Conservation (phyloP, 1,140 invertebrate genomes). For the Leptinotarsa defecta region DNA sequence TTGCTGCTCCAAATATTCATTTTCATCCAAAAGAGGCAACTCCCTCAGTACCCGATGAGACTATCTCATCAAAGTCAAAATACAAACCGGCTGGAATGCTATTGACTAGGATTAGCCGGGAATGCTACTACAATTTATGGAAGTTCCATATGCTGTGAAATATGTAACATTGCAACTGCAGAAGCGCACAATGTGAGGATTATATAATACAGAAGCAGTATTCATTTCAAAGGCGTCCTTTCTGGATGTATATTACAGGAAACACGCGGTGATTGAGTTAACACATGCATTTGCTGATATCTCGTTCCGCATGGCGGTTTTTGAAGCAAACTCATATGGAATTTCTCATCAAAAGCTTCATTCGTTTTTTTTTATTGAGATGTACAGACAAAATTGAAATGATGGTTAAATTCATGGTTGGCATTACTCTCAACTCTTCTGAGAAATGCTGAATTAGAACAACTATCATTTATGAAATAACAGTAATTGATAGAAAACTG, state of each 20-base stretch:
- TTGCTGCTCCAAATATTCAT: too few species aligned
- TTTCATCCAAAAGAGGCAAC: too few species aligned
- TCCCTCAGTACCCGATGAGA: too few species aligned
- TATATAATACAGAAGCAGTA: neutral
- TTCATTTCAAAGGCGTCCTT: neutral
- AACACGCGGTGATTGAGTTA: slow-evolving; percentile 7
- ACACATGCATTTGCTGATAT: neutral
- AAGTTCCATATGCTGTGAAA: neutral
- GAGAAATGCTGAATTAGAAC: too few species aligned
- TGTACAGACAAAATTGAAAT: neutral
- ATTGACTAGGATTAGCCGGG: too few species aligned
- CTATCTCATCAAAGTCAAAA: too few species aligned
- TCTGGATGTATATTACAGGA: slow-evolving; percentile 4
- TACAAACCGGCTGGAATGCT: too few species aligned
- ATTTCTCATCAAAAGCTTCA: too few species aligned
- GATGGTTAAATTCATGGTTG: too few species aligned
- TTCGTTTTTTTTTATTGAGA: neutral
- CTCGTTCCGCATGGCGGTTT: neutral
- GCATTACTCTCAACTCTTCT: too few species aligned
- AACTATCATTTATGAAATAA: too few species aligned
- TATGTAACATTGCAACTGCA: neutral
- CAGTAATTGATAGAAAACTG: too few species aligned
- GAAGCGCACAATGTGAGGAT: slow-evolving; percentile 7
- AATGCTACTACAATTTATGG: neutral
- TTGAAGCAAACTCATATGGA: neutral